Evolutionary conservation across 1,140 invertebrate species (phyloP).

Genomic region (Spodoptera litura): DNA sequence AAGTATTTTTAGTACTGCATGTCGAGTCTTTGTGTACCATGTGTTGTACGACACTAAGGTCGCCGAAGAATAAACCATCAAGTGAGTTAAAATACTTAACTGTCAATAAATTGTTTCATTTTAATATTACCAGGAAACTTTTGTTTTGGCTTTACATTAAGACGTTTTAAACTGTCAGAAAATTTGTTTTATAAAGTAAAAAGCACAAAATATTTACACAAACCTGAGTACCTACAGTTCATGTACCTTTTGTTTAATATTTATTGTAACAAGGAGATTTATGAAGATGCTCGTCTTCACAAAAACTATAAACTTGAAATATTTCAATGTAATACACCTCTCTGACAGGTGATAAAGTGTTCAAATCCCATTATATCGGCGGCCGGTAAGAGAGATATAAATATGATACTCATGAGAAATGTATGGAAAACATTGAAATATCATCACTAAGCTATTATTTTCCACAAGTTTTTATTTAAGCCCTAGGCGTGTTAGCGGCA

Average conservation of each 20-base stretch:
- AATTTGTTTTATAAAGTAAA: too few relatives aligned
- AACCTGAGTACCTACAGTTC: background rate
- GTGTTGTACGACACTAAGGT: background rate
- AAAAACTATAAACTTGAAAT: background rate
- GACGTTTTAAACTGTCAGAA: too few relatives aligned
- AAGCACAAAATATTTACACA: background rate
- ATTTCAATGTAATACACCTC: slow-evolving; percentile 17
- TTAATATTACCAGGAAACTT: too few relatives aligned
- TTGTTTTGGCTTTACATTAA: too few relatives aligned
- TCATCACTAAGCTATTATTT: slow-evolving; percentile 37
- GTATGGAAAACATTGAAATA: slow-evolving; percentile 31
- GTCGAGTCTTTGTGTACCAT: background rate
- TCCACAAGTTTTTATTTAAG: slow-evolving; percentile 35
- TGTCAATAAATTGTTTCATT: too few relatives aligned
- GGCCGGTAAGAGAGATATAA: slow-evolving; percentile 19
- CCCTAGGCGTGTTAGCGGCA: slow-evolving; percentile 56
- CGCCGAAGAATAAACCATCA: background rate
- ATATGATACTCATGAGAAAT: slow-evolving; percentile 30
- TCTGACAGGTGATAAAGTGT: slow-evolving; percentile 31
- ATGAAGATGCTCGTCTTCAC: background rate
- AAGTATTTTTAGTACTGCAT: background rate
- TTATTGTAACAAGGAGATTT: background rate
- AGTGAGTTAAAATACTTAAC: background rate
- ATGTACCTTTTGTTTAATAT: background rate
- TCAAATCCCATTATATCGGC: slow-evolving; percentile 8